Evolutionary conservation across 2,797 vertebrate genomes (phyloP).

Genomic region (Rhadinocentrus ornatus): DNA sequence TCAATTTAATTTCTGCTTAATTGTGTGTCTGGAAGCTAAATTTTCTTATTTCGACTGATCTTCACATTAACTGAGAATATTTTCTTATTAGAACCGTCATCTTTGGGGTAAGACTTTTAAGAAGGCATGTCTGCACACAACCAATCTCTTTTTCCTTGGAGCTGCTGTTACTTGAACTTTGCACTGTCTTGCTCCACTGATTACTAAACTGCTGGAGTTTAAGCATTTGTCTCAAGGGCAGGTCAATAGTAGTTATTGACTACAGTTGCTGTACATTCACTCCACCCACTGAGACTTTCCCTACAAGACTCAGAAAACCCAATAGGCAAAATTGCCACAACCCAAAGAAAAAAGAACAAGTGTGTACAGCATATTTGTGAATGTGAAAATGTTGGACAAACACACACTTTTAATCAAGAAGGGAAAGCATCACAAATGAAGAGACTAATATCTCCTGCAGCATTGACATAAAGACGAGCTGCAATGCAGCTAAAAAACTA

Average conservation of each 20-base stretch:
- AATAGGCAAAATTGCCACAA: background rate
- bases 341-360: background rate
- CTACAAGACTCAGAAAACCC: slow-evolving; percentile 12
- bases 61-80: too few relatives aligned
- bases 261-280: slow-evolving; percentile 2
- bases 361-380: background rate
- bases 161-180: slow-evolving; percentile 2
- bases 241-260: slow-evolving; percentile 50
- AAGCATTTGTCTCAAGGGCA: slow-evolving; percentile 50
- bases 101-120: background rate
- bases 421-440: too few relatives aligned
- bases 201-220: slow-evolving; percentile 40
- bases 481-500: background rate
- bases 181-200: slow-evolving; percentile 36
- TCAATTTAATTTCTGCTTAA: background rate
- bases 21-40: background rate
- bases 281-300: slow-evolving; percentile 15
- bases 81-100: background rate
- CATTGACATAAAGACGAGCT: background rate
- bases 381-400: background rate
- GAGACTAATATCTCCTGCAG: background rate
- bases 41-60: slow-evolving; percentile 1
- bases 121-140: background rate
- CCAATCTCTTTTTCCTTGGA: background rate
- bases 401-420: background rate